phyloP scores from a whole-genome alignment of 1,140 invertebrate species.

The Physella acuta region DNA sequence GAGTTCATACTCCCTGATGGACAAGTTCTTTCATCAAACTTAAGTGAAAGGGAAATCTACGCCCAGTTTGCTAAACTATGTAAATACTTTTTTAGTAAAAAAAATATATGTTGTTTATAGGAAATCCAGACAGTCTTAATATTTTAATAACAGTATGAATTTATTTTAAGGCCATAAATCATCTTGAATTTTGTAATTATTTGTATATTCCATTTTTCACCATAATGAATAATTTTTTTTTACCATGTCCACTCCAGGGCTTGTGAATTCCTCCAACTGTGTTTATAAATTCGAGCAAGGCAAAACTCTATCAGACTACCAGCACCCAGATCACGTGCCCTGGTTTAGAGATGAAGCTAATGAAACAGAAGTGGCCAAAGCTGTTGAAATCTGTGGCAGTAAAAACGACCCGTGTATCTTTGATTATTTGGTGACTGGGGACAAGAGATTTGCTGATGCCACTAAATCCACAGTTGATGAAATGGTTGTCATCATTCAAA shows the following conservation, averaged over 20 bases:
- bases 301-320: conserved; percentile 24
- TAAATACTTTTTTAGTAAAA: conserved; percentile 20
- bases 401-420: conserved; percentile 32
- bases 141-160: too few species aligned
- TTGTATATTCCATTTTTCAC: too few species aligned
- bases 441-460: conserved; percentile 23
- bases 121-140: background rate
- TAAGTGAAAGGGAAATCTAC: conserved; percentile 35
- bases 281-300: conserved; percentile 29
- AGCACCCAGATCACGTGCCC: too few species aligned
- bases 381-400: conserved; percentile 28
- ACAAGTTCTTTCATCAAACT: conserved; percentile 23
- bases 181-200: too few species aligned
- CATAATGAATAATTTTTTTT: too few species aligned
- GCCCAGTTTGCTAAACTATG: conserved; percentile 27
- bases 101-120: background rate
- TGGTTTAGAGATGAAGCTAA: conserved; percentile 33
- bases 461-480: conserved; percentile 5
- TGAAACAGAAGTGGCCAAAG: conserved; percentile 4
- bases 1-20: conserved; percentile 36
- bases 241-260: conserved; percentile 34
- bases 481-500: background rate
- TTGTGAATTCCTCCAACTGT: conserved; percentile 15
- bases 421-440: conserved; percentile 32
- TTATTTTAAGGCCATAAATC: too few species aligned